Evolutionary conservation across 2,888 invertebrate species (phyloP), one percentile per base, ranked within the genome.

Genomic region (Gastracanthus pulcherrimus): DNA sequence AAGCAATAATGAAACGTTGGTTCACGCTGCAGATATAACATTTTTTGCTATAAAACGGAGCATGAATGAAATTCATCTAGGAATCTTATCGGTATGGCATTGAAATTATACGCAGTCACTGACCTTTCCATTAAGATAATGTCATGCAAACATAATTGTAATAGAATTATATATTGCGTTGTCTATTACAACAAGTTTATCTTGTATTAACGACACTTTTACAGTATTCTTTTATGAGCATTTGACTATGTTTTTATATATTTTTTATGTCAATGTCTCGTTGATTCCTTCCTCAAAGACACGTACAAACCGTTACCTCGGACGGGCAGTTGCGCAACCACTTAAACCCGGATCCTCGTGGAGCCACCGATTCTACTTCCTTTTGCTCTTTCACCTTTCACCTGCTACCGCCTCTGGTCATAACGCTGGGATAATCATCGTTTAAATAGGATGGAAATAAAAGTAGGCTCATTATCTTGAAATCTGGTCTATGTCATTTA

Each of bases 311-410:
- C 26, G 55, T 55, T 4, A 9, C 23, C 55, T 2, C 26, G 45
- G 36, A 51, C 34, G 13, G 9, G 29, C n/a, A n/a, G 11, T 72
- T 60, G 23, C 71, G 71, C 38, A 71, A 71, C 13, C 36, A 26
- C 31, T 26, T 55, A n/a, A n/a, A 58, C 71, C 58, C 58, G 71
- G 71, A 70, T 71, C 36, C 58, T 71, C 58, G 55, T 16, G 16
- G 3, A 7, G 13, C 11, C 45, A 2, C 16, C 9, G 31, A 3
- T n/a, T 48, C 9, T 9, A n/a, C 23, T 72, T 62, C 72, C 45
- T 71, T 38, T 16, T 58, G 13, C 34, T 58, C 41, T 45, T 45
- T 60, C 60, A 41, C 58, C 45, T 62, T 41, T 41, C 38, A 26
- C 34, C 45, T 41, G 16, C 41, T 29, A 29, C n/a, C 23, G 4